phyloP scores from a whole-genome alignment of 2,113 vertebrate species.

The Hippocampus guttulatus region DNA sequence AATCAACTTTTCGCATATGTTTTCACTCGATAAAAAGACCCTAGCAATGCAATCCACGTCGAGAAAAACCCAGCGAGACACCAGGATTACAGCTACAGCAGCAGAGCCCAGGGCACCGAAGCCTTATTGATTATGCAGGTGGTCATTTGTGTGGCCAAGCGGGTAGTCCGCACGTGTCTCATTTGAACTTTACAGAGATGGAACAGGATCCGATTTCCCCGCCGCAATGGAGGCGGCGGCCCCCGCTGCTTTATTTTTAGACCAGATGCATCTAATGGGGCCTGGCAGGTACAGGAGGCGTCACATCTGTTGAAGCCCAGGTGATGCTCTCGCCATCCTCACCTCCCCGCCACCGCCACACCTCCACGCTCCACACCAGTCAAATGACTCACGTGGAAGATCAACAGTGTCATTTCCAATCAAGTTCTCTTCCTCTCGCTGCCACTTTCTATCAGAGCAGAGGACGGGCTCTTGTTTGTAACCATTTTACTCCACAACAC shows the following conservation, averaged over 20 bases:
- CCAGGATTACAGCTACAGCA: slow-evolving; percentile 15
- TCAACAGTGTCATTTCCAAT: slow-evolving; percentile 74
- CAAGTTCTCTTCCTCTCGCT: slow-evolving; percentile 62
- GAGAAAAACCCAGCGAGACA: slow-evolving; percentile 40
- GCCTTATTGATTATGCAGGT: slow-evolving; percentile 64
- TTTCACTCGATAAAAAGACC: background rate
- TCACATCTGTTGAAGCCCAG: slow-evolving; percentile 73
- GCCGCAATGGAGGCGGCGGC: slow-evolving; percentile 42
- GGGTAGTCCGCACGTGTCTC: slow-evolving; percentile 61
- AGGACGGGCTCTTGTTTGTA: slow-evolving; percentile 59
- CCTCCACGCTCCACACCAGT: slow-evolving; percentile 42
- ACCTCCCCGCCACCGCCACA: background rate
- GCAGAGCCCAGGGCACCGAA: slow-evolving; percentile 20
- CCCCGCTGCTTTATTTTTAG: slow-evolving; percentile 69
- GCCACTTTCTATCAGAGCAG: slow-evolving; percentile 67
- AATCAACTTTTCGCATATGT: background rate
- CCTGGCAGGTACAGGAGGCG: slow-evolving; percentile 75
- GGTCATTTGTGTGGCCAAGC: slow-evolving; percentile 67
- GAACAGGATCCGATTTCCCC: slow-evolving; percentile 57
- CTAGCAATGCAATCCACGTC: slow-evolving; percentile 43
- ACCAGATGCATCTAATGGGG: slow-evolving; percentile 71
- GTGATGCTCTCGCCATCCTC: slow-evolving; percentile 53
- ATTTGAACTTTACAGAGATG: slow-evolving; percentile 70
- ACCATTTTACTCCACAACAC: slow-evolving; percentile 69
- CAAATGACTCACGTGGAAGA: slow-evolving; percentile 71